phyloP scores from a whole-genome alignment of 2,113 vertebrate species.

The Silurus meridionalis region DNA sequence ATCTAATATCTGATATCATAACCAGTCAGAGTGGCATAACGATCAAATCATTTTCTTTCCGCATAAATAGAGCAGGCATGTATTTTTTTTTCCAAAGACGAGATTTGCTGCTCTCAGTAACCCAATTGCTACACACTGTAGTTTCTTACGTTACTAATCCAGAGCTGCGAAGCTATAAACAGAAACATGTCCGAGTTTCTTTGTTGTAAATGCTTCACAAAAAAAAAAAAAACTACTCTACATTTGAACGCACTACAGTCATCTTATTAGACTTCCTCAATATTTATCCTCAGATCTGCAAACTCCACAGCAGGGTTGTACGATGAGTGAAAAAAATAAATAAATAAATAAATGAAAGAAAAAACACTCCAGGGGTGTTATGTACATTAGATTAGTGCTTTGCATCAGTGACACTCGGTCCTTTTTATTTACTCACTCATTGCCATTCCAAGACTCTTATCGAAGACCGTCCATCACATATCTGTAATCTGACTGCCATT shows the following conservation, averaged over 20 bases:
- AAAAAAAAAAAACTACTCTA: neutral
- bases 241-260: neutral
- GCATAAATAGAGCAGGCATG: neutral
- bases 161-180: neutral
- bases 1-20: neutral
- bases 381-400: neutral
- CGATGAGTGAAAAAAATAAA: neutral
- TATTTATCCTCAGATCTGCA: neutral
- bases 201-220: neutral
- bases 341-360: neutral
- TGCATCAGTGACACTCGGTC: neutral
- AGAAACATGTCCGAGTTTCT: neutral
- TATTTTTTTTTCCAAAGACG: neutral
- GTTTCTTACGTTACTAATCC: neutral
- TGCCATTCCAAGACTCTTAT: neutral
- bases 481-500: neutral
- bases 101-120: neutral
- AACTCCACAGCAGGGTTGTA: neutral
- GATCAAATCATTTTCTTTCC: neutral
- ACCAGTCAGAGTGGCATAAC: neutral
- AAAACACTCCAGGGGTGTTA: constrained; percentile 2
- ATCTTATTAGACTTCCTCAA: neutral
- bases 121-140: neutral
- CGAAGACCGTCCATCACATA: neutral
- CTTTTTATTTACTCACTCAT: neutral